Conservation (phyloP, 2,888 invertebrate genomes). For the Prosapia bicincta region DNA sequence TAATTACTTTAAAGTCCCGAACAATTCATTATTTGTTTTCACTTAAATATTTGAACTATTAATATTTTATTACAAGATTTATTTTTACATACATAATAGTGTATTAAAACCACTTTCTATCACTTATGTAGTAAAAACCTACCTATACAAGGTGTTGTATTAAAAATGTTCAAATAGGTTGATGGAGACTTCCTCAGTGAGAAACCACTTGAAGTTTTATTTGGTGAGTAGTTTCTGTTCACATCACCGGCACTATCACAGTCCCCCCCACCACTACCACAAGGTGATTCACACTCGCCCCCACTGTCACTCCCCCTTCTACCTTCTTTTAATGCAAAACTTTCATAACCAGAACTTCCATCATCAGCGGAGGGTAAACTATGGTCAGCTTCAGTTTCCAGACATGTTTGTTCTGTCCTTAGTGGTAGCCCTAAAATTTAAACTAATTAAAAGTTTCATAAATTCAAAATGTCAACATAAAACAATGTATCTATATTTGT, state of each 20-base stretch:
- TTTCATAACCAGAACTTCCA: constrained; percentile 79
- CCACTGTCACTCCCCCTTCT: constrained; percentile 35
- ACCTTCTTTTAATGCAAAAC: constrained; percentile 47
- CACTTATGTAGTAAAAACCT: constrained; percentile 5
- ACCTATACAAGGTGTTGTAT: constrained; percentile 39
- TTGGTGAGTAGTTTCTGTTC: constrained; percentile 18
- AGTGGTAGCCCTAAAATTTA: constrained; percentile 14
- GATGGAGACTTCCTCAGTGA: constrained; percentile 3
- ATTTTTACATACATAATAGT: too few relatives aligned
- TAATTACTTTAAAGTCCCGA: too few relatives aligned
- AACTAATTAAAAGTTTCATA: too few relatives aligned
- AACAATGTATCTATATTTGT: too few relatives aligned
- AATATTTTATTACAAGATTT: too few relatives aligned
- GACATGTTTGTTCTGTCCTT: constrained; percentile 21
- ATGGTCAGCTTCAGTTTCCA: constrained; percentile 43
- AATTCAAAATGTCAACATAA: too few relatives aligned
- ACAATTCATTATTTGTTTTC: too few relatives aligned
- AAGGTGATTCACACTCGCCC: constrained; percentile 35
- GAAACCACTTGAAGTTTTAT: not conserved
- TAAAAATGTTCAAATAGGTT: constrained; percentile 27
- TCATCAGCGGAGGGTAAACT: constrained; percentile 60
- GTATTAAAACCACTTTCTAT: too few relatives aligned
- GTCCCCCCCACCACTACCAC: constrained; percentile 22
- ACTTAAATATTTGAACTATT: too few relatives aligned
- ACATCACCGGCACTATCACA: constrained; percentile 12